Percentiles rank a stretch among this genome's conserved stretches.
Conservation (phyloP, 2,888 invertebrate species). For the Liodrosophila aerea region DNA sequence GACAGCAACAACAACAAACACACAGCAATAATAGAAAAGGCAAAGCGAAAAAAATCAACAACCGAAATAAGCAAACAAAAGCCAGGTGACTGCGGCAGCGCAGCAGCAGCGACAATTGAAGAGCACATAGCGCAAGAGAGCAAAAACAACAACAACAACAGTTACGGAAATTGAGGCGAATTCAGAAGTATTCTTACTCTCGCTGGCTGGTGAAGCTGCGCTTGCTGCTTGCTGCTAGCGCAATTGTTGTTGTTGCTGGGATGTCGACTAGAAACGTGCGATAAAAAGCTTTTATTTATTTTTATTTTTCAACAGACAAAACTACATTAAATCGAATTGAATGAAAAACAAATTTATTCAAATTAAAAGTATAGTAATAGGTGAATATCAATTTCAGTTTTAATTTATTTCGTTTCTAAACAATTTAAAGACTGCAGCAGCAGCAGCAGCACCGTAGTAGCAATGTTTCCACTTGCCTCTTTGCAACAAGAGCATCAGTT, state of each 20-base stretch:
- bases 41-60: conserved; percentile 41
- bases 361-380: too few relatives aligned
- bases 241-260: conserved; percentile 2
- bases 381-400: too few relatives aligned
- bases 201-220: conserved; percentile 35
- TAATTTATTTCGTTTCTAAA: conserved; percentile 10
- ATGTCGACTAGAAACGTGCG: conserved; percentile 43
- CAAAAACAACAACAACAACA: conserved; percentile 4
- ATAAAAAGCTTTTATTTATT: conserved; percentile 52
- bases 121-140: conserved; percentile 20
- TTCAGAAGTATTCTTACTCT: conserved; percentile 20
- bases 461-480: conserved; percentile 16
- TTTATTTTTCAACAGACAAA: conserved; percentile 7
- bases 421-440: conserved; percentile 16
- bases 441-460: conserved; percentile 13
- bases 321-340: too few relatives aligned
- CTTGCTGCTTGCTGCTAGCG: conserved; percentile 27
- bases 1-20: conserved; percentile 53
- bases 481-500: not conserved
- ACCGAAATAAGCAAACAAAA: conserved; percentile 35
- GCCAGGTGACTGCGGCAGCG: conserved; percentile 29
- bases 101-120: conserved; percentile 28
- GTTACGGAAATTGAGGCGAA: not conserved
- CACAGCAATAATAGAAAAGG: conserved; percentile 56
- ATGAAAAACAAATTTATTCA: too few relatives aligned